Conservation (phyloP, 2,888 invertebrate species). For the Incurvaria masculella region DNA sequence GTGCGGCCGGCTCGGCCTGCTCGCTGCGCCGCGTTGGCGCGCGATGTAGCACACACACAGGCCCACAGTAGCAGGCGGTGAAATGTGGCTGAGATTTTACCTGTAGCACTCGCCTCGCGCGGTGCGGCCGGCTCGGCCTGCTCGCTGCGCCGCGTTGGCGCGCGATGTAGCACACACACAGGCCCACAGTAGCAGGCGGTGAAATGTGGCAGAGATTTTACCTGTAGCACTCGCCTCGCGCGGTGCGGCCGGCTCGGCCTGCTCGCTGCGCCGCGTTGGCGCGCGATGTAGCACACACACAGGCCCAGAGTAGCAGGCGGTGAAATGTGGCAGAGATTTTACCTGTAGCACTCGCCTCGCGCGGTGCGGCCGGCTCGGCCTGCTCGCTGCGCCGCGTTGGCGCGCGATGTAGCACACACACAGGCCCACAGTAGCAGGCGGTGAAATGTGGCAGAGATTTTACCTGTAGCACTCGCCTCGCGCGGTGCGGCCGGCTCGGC, state of each 20-base stretch:
- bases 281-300: slow-evolving; percentile 76
- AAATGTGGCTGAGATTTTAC: too few relatives aligned
- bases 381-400: slow-evolving; percentile 88
- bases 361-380: slow-evolving; percentile 87
- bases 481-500: slow-evolving; percentile 82
- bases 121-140: slow-evolving; percentile 89
- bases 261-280: slow-evolving; percentile 91
- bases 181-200: too few relatives aligned
- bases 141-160: slow-evolving; percentile 88
- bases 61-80: too few relatives aligned
- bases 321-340: too few relatives aligned
- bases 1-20: slow-evolving; percentile 91
- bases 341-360: slow-evolving; percentile 83
- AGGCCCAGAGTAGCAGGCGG: too few relatives aligned
- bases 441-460: too few relatives aligned
- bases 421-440: too few relatives aligned
- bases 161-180: slow-evolving; percentile 77
- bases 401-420: slow-evolving; percentile 78
- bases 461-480: slow-evolving; percentile 85
- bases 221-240: slow-evolving; percentile 82
- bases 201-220: too few relatives aligned
- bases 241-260: slow-evolving; percentile 85
- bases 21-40: slow-evolving; percentile 87
- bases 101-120: slow-evolving; percentile 81
- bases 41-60: slow-evolving; percentile 77